These are phyloP conservation scores for Cecidostiba fungosa DNA, from an alignment of 2,888 invertebrate species.

Conservation along the genomic window DNA sequence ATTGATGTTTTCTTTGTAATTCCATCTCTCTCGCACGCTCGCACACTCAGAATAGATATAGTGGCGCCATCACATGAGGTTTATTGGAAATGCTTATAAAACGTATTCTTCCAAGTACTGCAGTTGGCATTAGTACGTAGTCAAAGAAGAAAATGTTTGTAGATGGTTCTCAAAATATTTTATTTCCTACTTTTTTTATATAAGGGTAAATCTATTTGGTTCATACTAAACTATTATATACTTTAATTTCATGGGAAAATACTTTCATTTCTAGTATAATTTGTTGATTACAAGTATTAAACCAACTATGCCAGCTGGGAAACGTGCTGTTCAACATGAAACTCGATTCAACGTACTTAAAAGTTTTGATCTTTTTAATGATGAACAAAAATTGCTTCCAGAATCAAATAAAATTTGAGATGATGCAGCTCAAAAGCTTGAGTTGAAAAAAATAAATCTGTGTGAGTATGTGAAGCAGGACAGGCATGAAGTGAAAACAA, in stretches of 20 bases:
- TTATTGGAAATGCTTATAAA: no score
- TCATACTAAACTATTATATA: no score
- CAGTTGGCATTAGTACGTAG: no score
- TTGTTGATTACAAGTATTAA: no score
- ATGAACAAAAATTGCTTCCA: neutral
- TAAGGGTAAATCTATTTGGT: no score
- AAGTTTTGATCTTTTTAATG: neutral
- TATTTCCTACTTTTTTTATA: no score
- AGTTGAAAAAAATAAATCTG: neutral
- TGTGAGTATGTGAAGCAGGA: neutral
- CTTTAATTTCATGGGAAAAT: no score
- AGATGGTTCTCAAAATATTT: no score
- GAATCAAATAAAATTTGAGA: conserved; percentile 8
- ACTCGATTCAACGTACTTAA: neutral
- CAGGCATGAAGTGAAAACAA: neutral
- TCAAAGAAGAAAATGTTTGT: no score
- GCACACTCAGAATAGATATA: neutral
- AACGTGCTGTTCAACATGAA: neutral
- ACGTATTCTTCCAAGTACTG: no score
- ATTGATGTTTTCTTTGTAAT: neutral
- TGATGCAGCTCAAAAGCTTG: neutral
- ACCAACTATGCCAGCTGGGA: neutral
- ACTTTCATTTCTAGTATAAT: no score
- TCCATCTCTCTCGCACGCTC: neutral
- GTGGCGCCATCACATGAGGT: neutral